Percentiles rank a stretch among this genome's conserved stretches.
Conservation (phyloP, 2,888 invertebrate species). For the Steinernema carpocapsae region DNA sequence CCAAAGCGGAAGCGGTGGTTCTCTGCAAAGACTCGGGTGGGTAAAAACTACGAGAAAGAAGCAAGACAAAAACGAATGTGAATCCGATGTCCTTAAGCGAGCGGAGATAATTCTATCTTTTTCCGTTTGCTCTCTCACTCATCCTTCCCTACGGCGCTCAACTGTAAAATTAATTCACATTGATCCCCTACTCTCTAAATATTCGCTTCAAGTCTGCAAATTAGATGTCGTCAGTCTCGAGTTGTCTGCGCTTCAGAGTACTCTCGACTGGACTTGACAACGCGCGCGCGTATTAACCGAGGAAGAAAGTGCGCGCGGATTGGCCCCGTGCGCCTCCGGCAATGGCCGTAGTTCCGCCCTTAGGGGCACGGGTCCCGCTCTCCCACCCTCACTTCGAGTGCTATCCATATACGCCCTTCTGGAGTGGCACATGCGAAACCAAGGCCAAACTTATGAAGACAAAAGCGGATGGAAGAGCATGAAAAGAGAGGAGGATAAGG, state of each 20-base stretch:
- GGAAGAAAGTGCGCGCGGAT: constrained; percentile 35
- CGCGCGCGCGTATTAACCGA: constrained; percentile 35
- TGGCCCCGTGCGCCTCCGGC: constrained; percentile 34
- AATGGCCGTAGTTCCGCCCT: constrained; percentile 31
- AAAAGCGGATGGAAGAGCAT: neutral
- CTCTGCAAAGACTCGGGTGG: neutral
- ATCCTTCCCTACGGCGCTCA: constrained; percentile 20
- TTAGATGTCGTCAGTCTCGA: constrained; percentile 33
- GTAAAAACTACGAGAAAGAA: neutral
- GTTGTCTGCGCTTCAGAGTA: constrained; percentile 29
- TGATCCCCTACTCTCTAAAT: constrained; percentile 25
- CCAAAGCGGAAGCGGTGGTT: neutral
- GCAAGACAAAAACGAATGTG: neutral
- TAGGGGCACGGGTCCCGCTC: constrained; percentile 33
- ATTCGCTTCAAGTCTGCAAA: constrained; percentile 24
- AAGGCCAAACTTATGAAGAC: constrained; percentile 14
- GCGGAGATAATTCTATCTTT: constrained; percentile 25
- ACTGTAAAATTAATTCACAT: constrained; percentile 35
- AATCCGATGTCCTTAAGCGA: constrained; percentile 19
- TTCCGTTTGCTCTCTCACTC: constrained; percentile 9
- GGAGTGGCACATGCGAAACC: constrained; percentile 30
- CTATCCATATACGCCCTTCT: constrained; percentile 33
- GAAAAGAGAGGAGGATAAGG: neutral
- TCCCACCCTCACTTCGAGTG: constrained; percentile 34
- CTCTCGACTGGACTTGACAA: constrained; percentile 34